A percentile compares a stretch with the other conserved stretches of the same genome.
Conservation (phyloP, 2,888 invertebrate species). For the Merodon equestris region DNA sequence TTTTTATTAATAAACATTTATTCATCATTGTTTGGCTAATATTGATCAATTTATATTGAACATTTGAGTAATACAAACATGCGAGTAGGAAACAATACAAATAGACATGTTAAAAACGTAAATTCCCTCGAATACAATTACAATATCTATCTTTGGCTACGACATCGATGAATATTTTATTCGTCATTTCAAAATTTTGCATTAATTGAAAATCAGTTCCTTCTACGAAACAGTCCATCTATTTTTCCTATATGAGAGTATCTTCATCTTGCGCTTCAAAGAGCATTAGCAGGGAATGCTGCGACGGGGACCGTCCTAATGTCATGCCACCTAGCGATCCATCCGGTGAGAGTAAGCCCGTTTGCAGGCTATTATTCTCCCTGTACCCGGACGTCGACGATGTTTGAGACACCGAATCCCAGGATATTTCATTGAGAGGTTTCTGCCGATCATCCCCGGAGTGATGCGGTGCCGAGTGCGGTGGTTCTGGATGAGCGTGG, state of each 20-base stretch:
- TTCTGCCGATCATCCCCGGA: constrained; percentile 73
- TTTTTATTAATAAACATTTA: no score
- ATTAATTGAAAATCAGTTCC: constrained; percentile 25
- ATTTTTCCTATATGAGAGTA: constrained; percentile 85
- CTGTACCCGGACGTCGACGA: constrained; percentile 92
- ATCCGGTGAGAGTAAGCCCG: constrained; percentile 78
- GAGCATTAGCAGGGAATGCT: constrained; percentile 87
- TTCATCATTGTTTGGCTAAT: no score
- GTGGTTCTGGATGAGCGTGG: constrained; percentile 85
- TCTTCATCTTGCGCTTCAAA: constrained; percentile 92
- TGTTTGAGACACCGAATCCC: constrained; percentile 90
- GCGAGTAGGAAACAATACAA: no score
- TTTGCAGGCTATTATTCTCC: constrained; percentile 83
- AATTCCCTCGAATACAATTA: no score
- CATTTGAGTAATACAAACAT: no score
- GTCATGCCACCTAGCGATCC: constrained; percentile 84
- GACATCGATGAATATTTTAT: no score
- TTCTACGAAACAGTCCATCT: constrained; percentile 35
- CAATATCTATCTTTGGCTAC: no score
- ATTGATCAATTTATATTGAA: no score
- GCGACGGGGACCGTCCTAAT: constrained; percentile 85
- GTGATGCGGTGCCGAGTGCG: constrained; percentile 71
- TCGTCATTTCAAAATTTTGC: no score
- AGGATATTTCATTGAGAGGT: constrained; percentile 84
- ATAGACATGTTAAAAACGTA: background rate